A percentile compares a stretch with the other conserved stretches of the same genome.
Conservation (phyloP, 2,113 vertebrate species). For the Hemibagrus wyckioides region DNA sequence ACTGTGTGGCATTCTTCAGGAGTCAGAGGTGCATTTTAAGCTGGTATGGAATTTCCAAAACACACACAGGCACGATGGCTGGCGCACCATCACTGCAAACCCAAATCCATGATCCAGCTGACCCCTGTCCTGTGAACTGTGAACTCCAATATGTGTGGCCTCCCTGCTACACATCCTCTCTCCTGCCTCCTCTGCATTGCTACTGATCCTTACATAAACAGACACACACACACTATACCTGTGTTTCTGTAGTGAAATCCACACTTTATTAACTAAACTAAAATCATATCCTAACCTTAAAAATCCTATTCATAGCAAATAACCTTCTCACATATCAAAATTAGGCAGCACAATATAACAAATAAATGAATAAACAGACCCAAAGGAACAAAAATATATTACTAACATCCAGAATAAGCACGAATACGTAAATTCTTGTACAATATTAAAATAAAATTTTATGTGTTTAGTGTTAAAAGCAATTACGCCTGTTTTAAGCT, state of each 20-base stretch:
- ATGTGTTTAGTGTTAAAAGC: background rate
- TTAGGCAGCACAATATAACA: background rate
- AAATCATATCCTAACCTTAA: too few relatives aligned
- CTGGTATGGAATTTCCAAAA: slow-evolving; percentile 48
- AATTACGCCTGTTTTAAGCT: too few relatives aligned
- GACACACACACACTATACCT: background rate
- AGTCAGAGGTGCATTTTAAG: slow-evolving; percentile 55
- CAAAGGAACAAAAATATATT: too few relatives aligned
- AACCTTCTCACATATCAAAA: background rate
- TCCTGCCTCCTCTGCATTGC: slow-evolving; percentile 13
- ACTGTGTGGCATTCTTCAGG: slow-evolving; percentile 46
- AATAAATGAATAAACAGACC: too few relatives aligned
- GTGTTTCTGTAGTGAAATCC: background rate
- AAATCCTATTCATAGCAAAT: background rate
- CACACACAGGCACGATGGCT: slow-evolving; percentile 31
- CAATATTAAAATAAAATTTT: background rate
- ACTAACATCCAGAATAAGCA: too few relatives aligned
- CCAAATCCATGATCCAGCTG: slow-evolving; percentile 30
- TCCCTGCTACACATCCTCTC: slow-evolving; percentile 7
- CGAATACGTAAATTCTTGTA: too few relatives aligned
- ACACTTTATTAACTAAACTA: background rate
- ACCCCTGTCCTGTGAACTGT: slow-evolving; percentile 47
- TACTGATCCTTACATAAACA: slow-evolving; percentile 32
- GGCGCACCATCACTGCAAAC: slow-evolving; percentile 18
- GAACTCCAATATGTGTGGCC: slow-evolving; percentile 49